These are phyloP conservation scores for Cyclargus thomasi DNA, from an alignment of 1,140 invertebrate species.

Conservation along the genomic window DNA sequence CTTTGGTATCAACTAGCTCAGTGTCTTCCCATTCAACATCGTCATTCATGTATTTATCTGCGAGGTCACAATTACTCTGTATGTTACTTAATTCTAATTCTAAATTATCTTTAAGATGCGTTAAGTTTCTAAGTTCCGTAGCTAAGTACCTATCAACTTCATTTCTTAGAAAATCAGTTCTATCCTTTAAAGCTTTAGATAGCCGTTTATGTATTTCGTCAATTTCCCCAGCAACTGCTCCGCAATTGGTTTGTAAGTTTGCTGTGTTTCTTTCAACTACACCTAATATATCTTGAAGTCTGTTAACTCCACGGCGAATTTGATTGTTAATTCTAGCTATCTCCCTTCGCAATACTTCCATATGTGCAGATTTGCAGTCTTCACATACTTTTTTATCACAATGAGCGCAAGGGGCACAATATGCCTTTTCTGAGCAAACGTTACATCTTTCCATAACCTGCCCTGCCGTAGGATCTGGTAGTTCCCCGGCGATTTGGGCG, in stretches of 20 bases:
- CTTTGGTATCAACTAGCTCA: constrained; percentile 94
- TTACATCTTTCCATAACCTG: constrained; percentile 91
- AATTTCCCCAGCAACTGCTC: constrained; percentile 91
- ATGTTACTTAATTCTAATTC: constrained; percentile 95
- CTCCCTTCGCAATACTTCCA: constrained; percentile 96
- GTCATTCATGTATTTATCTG: constrained; percentile 94
- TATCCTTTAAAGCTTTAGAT: constrained; percentile 92
- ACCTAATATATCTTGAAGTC: constrained; percentile 88
- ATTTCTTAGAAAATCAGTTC: constrained; percentile 89
- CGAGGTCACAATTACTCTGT: constrained; percentile 94
- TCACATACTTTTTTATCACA: constrained; percentile 96
- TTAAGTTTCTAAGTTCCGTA: constrained; percentile 87
- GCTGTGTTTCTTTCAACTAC: constrained; percentile 90
- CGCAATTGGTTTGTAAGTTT: constrained; percentile 89
- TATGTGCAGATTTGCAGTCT: constrained; percentile 94
- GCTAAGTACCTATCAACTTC: constrained; percentile 93
- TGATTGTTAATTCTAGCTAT: constrained; percentile 95
- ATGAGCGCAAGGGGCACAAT: constrained; percentile 91
- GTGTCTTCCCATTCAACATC: constrained; percentile 91
- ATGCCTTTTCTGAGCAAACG: constrained; percentile 96
- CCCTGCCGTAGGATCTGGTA: constrained; percentile 88
- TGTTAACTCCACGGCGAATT: constrained; percentile 88
- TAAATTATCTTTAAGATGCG: constrained; percentile 92
- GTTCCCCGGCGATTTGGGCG: constrained; percentile 93
- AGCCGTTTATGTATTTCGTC: constrained; percentile 93